Evolutionary conservation across 2,888 invertebrate genomes (phyloP), one percentile per base, ranked within the genome.

Genomic region (Eupsilia transversa): DNA sequence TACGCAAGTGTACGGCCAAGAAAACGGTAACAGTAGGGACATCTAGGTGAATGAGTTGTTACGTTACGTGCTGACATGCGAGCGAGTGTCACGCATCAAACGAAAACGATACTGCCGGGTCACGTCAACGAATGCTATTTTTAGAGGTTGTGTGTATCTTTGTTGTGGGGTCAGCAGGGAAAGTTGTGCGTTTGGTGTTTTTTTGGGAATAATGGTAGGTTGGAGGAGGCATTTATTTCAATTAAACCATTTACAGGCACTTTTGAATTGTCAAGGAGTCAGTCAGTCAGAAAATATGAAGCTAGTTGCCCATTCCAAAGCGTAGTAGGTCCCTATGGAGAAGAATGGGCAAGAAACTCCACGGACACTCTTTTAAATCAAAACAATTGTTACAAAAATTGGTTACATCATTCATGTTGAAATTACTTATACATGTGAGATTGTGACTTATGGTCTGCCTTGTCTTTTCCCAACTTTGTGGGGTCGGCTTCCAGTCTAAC

Each of bases 51-150:
- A 87, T 87, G 87, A 87, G 80, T 78, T 65, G 79, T 74, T 35
- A 56, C 46, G 82, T 83, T 87, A 88, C 92, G 92, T 92, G 92
- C 85, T 89, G 91, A 90, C 92, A 92, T 92, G 92, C 92, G 90
- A 92, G 86, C 80, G 60, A n/a, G 76, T 92, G 93, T 93, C 93
- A 93, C 93, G 93, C 93, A 93, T 92, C 90, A 78, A 91, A 88
- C 87, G 90, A 91, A 91, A 92, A 89, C 92, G 91, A 91, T 89
- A 88, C 90, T 86, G 75, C 49, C 73, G 38, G 80, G 85, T 86
- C 83, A 87, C 80, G 86, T 82, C 80, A 86, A 69, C 73, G 66
- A 52, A 27, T 33, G 56, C 72, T 71, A 52, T 64, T 60, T 70
- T 83, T 83, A 76, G 72, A 72, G 41, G 49, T 68, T 60, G 49